Evolutionary conservation across 1,140 invertebrate species (phyloP).

Genomic region (Ceratina japonica): DNA sequence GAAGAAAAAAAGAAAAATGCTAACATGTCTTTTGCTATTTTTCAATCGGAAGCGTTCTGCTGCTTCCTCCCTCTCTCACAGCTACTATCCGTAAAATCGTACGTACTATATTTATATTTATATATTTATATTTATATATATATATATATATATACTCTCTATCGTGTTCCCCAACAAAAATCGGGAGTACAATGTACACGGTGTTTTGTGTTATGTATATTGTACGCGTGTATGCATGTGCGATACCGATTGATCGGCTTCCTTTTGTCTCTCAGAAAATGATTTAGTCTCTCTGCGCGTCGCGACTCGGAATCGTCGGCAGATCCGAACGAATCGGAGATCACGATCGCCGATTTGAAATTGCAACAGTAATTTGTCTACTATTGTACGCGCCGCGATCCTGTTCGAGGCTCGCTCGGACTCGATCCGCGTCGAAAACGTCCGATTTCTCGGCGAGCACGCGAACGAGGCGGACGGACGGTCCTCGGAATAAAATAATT

Average conservation of each 20-base stretch:
- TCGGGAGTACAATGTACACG: not conserved
- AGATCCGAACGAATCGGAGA: not conserved
- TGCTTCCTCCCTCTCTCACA: conserved; percentile 1
- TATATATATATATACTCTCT: not conserved
- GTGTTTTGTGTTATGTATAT: not conserved
- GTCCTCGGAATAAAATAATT: too few relatives aligned
- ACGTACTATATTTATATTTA: conserved; percentile 4
- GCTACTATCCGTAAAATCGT: conserved; percentile 19
- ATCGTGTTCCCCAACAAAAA: not conserved
- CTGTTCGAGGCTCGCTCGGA: too few relatives aligned
- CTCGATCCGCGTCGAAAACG: too few relatives aligned
- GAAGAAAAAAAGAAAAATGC: conserved; percentile 62
- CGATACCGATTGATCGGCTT: too few relatives aligned
- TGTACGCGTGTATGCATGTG: not conserved
- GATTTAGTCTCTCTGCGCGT: not conserved
- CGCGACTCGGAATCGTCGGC: not conserved
- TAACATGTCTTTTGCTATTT: conserved; percentile 69
- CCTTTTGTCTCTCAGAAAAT: not conserved
- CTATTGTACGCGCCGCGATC: not conserved
- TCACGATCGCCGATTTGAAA: not conserved
- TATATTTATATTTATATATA: too few relatives aligned
- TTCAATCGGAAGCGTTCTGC: conserved; percentile 36
- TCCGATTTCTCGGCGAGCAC: too few relatives aligned
- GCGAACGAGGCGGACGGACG: too few relatives aligned
- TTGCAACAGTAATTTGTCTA: not conserved